Conservation (phyloP, 2,113 vertebrate species). For the Leptodactylus fuscus region DNA sequence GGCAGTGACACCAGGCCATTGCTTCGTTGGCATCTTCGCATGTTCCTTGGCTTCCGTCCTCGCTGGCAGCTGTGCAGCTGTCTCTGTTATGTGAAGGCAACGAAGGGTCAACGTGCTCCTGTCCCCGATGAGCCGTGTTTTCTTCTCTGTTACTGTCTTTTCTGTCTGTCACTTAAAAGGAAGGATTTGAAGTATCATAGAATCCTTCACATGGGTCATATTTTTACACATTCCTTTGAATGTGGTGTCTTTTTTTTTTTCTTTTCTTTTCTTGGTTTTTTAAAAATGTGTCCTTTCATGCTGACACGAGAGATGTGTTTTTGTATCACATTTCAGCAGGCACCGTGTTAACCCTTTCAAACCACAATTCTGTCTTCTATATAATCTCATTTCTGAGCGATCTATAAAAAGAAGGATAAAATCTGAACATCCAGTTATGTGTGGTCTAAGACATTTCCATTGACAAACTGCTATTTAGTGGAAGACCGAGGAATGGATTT, state of each 20-base stretch:
- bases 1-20: slow-evolving; percentile 62
- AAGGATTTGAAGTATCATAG: slow-evolving; percentile 24
- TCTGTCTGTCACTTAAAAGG: slow-evolving; percentile 52
- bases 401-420: neutral
- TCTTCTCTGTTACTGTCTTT: slow-evolving; percentile 24
- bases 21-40: slow-evolving; percentile 62
- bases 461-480: neutral
- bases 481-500: neutral
- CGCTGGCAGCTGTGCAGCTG: slow-evolving; percentile 58
- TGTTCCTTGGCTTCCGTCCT: slow-evolving; percentile 66
- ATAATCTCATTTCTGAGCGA: neutral
- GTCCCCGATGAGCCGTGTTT: slow-evolving; percentile 43
- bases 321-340: slow-evolving; percentile 24
- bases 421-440: neutral
- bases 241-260: neutral
- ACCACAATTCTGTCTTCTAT: neutral
- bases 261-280: neutral
- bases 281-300: neutral
- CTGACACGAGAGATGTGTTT: slow-evolving; percentile 2
- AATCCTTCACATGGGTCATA: slow-evolving; percentile 32
- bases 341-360: neutral
- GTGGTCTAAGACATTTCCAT: neutral
- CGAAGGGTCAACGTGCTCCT: slow-evolving; percentile 51
- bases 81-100: slow-evolving; percentile 56
- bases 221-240: slow-evolving; percentile 26